These are phyloP conservation scores for Phalacrocorax carbo DNA, from an alignment of 2,113 vertebrate species.

Conservation along the genomic window DNA sequence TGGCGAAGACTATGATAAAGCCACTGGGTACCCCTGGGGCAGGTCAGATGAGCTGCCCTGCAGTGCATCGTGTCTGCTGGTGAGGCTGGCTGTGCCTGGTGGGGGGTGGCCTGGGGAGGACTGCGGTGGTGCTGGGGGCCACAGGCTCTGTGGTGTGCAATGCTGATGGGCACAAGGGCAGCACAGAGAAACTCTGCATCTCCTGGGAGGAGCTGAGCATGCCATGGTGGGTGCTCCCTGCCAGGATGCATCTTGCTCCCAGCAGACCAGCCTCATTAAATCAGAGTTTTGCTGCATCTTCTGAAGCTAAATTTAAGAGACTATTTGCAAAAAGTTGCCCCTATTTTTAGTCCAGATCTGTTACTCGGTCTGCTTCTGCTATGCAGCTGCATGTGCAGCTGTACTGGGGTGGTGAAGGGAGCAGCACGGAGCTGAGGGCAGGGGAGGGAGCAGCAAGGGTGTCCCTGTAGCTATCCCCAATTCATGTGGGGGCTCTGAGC, in stretches of 20 bases:
- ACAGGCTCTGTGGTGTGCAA: fast-evolving
- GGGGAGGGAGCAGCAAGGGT: neutral
- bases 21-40: neutral
- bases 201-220: fast-evolving
- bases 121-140: fast-evolving
- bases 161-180: neutral
- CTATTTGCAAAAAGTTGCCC: neutral
- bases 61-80: fast-evolving
- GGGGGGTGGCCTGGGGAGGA: neutral
- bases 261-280: neutral
- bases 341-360: constrained; percentile 16
- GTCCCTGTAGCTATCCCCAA: neutral
- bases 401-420: neutral
- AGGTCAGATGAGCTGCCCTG: neutral
- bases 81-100: neutral
- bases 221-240: fast-evolving
- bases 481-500: neutral
- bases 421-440: neutral
- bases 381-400: neutral
- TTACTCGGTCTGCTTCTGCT: neutral
- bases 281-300: neutral
- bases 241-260: neutral
- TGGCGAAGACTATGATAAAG: neutral
- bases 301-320: constrained; percentile 15
- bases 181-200: neutral